Percentiles rank a stretch among this genome's conserved stretches.
phyloP scores from a whole-genome alignment of 2,113 vertebrate genomes.

The Aegithalos caudatus region DNA sequence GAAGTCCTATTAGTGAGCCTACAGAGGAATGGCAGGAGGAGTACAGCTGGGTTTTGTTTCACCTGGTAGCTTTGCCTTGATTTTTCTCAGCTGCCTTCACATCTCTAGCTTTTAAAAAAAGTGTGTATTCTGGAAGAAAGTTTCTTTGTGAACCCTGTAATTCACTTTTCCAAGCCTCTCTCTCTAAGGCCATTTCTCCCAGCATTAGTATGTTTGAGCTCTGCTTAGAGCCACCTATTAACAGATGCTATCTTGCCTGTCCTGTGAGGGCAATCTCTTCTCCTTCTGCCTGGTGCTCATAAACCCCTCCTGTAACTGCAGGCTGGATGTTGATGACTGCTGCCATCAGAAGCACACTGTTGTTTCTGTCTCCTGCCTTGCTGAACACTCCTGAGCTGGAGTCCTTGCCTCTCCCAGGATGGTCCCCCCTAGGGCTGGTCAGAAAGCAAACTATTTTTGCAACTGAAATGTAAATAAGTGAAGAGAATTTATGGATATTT shows the following conservation, averaged over 20 bases:
- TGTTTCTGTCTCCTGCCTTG: not conserved
- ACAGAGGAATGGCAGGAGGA: not conserved
- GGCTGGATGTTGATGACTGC: not conserved
- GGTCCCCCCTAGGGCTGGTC: not conserved
- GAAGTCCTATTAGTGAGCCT: not conserved
- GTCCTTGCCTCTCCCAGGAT: not conserved
- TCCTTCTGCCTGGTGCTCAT: not conserved
- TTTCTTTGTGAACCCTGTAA: not conserved
- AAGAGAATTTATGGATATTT: not conserved
- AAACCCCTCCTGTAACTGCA: not conserved
- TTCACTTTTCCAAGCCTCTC: not conserved
- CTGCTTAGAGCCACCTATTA: not conserved
- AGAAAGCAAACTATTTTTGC: not conserved
- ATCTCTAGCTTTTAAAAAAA: not conserved
- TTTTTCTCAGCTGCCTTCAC: not conserved
- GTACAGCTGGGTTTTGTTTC: not conserved
- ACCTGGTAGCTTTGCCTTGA: not conserved
- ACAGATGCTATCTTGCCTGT: not conserved
- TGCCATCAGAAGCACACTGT: not conserved
- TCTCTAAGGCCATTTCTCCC: not conserved
- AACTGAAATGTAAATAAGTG: not conserved
- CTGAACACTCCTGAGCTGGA: not conserved
- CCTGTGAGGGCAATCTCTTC: not conserved
- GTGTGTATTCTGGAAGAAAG: not conserved
- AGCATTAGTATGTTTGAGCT: not conserved